A percentile compares a stretch with the other conserved stretches of the same genome.
These are phyloP conservation scores for Corvus cornix DNA, from an alignment of 2,113 vertebrate genomes.

Conservation along the genomic window DNA sequence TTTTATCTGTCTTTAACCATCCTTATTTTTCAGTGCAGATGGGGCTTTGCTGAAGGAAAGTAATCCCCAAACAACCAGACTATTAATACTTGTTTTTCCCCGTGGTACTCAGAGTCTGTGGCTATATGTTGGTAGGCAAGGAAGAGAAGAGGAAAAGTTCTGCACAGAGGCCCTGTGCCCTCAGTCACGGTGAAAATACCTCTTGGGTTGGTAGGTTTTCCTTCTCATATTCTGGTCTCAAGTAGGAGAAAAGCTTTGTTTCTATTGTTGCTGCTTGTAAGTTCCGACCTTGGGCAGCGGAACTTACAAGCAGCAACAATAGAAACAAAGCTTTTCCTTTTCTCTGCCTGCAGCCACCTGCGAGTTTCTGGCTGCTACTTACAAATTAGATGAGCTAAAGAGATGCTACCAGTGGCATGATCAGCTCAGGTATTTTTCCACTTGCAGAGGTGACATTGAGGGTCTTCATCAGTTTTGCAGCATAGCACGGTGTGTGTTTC, in stretches of 20 bases:
- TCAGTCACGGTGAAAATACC: neutral
- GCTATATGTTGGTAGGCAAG: neutral
- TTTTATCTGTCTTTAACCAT: neutral
- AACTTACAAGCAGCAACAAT: neutral
- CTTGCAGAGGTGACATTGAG: neutral
- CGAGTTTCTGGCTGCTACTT: neutral
- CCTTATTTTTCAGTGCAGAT: neutral
- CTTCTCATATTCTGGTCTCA: neutral
- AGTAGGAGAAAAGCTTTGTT: neutral
- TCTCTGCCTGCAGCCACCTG: neutral
- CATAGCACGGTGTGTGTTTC: accelerated
- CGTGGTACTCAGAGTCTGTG: accelerated
- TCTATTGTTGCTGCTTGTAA: no score
- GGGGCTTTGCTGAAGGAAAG: neutral
- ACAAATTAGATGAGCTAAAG: neutral
- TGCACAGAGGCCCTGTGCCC: neutral
- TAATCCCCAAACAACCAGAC: neutral
- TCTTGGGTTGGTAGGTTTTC: neutral
- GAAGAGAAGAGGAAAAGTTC: neutral
- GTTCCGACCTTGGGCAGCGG: neutral
- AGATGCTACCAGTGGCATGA: neutral
- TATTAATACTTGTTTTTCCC: neutral
- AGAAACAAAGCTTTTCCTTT: neutral
- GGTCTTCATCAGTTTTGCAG: neutral
- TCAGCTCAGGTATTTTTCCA: neutral